phyloP scores from a whole-genome alignment of 1,140 invertebrate species.

The Euura lappo region DNA sequence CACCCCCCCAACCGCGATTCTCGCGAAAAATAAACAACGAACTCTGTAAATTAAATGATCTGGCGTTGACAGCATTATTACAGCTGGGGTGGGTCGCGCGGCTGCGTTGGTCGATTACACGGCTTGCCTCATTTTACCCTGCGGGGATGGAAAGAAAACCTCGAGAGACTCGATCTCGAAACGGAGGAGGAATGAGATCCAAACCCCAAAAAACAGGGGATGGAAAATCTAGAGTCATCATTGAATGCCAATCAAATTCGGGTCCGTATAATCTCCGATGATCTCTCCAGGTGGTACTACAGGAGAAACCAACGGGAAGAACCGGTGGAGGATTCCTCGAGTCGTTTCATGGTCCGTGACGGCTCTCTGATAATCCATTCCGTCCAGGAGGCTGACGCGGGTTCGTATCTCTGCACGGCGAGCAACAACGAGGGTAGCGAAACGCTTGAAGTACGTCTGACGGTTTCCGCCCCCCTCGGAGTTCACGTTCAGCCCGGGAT shows the following conservation, averaged over 20 bases:
- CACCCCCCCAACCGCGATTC: neutral
- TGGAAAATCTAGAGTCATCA: too few relatives aligned
- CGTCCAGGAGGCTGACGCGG: conserved; percentile 60
- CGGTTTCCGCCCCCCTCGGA: conserved; percentile 61
- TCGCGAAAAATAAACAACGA: neutral
- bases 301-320: conserved; percentile 58
- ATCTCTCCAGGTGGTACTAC: conserved; percentile 57
- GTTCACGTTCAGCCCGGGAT: conserved; percentile 65
- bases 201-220: too few relatives aligned
- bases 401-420: conserved; percentile 63
- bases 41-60: conserved; percentile 2
- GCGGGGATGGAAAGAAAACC: too few relatives aligned
- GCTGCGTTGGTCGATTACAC: neutral
- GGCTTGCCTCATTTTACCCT: too few relatives aligned
- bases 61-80: neutral
- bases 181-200: too few relatives aligned
- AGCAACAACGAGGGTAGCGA: conserved; percentile 68
- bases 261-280: neutral
- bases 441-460: conserved; percentile 61
- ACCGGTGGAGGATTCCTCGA: conserved; percentile 58
- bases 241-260: too few relatives aligned
- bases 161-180: too few relatives aligned
- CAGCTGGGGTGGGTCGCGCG: neutral
- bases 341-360: conserved; percentile 59
- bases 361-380: conserved; percentile 62